Evolutionary conservation across 2,797 vertebrate genomes (phyloP), one percentile per base, ranked within the genome.

Genomic region (Hemibagrus guttatus): DNA sequence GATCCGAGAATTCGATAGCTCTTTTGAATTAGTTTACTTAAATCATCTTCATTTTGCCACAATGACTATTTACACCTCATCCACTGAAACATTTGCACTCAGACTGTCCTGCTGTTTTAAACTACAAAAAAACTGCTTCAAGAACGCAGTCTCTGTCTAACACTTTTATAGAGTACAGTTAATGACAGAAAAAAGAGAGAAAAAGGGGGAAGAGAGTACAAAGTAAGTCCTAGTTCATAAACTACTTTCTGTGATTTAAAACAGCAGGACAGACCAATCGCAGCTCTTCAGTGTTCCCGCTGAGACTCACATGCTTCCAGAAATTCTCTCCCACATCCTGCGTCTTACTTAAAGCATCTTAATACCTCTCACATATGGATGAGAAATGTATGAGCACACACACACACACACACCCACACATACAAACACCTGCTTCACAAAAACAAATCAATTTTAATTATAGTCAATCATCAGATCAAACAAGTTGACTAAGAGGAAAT

Each of bases 81-180:
- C 56, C 58, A 74, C 78, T 28, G 31, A 49, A 54, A 3, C 26
- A 56, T 39, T 64, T 74, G 68, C 52, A 56, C 83, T 81, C 83
- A 87, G 79, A 64, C 82, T 49, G 3, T 78, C 71, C 79, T 87
- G 87, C 85, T 86, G 85, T 83, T 88, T 86, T 81, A 69, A 84
- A 87, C 69, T 49, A 68, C 31, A 35, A 63, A 63, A 56, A 76
- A 75, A 19, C 39, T 52, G 68, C 61, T 89, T 83, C 79, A 89
- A 83, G 42, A 88, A 89, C 81, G 68, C 88, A 71, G n/a, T 31
- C n/a, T 75, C n/a, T 31, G 54, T 46, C 39, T 66, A 12, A 84
- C 74, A 81, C 74, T 80, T 66, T 90, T 86, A 86, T 69, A 85
- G 59, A 89, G 85, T 83, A 81, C 58, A 81, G 87, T 74, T 82